A percentile compares a stretch with the other conserved stretches of the same genome.
Conservation (phyloP, 2,888 invertebrate genomes). For the Eulithis testata region DNA sequence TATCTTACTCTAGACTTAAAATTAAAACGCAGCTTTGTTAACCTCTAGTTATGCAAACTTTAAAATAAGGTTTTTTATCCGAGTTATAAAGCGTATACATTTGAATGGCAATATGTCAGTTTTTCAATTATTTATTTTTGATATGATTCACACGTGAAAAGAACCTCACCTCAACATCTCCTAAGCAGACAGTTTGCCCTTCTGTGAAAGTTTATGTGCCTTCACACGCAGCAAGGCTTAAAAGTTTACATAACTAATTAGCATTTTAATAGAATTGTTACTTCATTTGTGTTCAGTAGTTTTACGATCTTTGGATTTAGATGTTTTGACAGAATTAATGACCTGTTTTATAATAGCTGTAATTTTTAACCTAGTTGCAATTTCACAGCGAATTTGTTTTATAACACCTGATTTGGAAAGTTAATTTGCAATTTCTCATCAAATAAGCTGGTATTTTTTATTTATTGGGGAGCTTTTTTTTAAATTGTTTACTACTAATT, state of each 20-base stretch:
- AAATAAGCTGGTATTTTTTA: conserved; percentile 8
- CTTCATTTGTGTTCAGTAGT: conserved; percentile 13
- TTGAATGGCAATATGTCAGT: too few relatives aligned
- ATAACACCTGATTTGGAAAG: conserved; percentile 19
- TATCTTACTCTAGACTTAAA: too few relatives aligned
- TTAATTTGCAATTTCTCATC: conserved; percentile 16
- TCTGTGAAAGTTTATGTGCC: conserved; percentile 31
- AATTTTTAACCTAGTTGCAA: conserved; percentile 8
- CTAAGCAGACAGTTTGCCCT: conserved; percentile 21
- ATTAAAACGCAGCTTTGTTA: too few relatives aligned
- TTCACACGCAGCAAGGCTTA: conserved; percentile 21
- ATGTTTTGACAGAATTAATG: conserved; percentile 19
- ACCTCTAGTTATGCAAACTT: too few relatives aligned
- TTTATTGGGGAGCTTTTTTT: conserved; percentile 3
- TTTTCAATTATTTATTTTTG: too few relatives aligned
- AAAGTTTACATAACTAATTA: conserved; percentile 32
- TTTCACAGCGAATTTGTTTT: conserved; percentile 19
- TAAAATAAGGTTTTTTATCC: too few relatives aligned
- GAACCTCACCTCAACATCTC: conserved; percentile 2
- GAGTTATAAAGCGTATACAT: too few relatives aligned
- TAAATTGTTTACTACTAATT: conserved; percentile 16
- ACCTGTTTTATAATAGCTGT: conserved; percentile 24
- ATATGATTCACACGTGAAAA: not conserved
- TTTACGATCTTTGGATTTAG: conserved; percentile 17
- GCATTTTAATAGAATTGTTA: conserved; percentile 11